Conservation (phyloP, 2,797 vertebrate genomes). For the Pogoniulus pusillus region DNA sequence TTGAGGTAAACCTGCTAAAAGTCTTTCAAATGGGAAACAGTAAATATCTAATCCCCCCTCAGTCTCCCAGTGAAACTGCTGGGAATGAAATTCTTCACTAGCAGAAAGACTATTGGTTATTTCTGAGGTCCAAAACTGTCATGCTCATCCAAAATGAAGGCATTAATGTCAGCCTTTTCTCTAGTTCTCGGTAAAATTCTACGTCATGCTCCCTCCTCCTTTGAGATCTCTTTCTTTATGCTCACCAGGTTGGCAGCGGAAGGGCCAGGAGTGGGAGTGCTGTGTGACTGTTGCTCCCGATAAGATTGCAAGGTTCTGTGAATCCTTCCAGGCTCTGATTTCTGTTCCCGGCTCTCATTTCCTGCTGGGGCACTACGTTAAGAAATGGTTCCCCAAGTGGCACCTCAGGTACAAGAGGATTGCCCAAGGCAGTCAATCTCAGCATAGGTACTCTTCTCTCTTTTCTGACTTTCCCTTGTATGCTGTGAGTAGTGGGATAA, state of each 20-base stretch:
- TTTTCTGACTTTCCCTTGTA: rapidly evolving
- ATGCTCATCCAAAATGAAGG: rapidly evolving
- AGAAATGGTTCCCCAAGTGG: background rate
- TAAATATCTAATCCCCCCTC: constrained; percentile 51
- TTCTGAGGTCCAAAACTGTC: background rate
- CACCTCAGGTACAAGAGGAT: background rate
- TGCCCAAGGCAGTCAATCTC: rapidly evolving
- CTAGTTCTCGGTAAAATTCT: background rate
- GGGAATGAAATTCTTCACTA: background rate
- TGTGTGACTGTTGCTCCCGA: rapidly evolving
- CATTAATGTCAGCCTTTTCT: background rate
- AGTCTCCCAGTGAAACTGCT: background rate
- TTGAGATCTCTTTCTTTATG: background rate
- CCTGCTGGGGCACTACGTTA: rapidly evolving
- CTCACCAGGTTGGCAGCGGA: background rate
- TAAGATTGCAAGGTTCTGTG: rapidly evolving
- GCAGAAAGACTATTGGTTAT: background rate
- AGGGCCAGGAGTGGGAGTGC: background rate
- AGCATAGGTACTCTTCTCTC: rapidly evolving
- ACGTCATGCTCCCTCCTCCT: rapidly evolving
- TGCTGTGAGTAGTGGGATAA: rapidly evolving
- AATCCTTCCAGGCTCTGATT: background rate
- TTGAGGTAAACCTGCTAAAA: constrained; percentile 56
- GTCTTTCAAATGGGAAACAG: constrained; percentile 52
- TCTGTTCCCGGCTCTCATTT: background rate